Percentiles rank a stretch among this genome's conserved stretches.
phyloP scores from a whole-genome alignment of 2,888 invertebrate genomes.

The Baccha elongata region DNA sequence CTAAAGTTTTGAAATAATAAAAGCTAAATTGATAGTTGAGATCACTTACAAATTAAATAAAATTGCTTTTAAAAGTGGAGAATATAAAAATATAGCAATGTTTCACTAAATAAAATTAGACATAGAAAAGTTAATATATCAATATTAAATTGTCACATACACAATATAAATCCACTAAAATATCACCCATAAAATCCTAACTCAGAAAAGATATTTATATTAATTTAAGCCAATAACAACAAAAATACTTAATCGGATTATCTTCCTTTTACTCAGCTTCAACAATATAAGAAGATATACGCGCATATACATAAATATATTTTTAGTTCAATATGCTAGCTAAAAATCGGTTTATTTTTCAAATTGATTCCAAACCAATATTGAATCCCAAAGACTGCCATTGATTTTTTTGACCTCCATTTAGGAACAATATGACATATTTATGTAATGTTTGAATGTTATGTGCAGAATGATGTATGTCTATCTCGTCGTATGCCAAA shows the following conservation, averaged over 20 bases:
- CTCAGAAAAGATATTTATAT: slow-evolving; percentile 28
- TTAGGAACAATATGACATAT: neutral
- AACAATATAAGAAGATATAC: slow-evolving; percentile 13
- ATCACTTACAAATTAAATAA: no score
- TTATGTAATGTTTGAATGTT: neutral
- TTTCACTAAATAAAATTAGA: no score
- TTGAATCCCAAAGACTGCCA: slow-evolving; percentile 44
- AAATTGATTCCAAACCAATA: slow-evolving; percentile 40
- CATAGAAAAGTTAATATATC: no score
- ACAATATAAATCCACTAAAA: slow-evolving; percentile 35
- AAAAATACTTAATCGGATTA: slow-evolving; percentile 36
- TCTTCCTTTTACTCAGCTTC: neutral
- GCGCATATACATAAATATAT: neutral
- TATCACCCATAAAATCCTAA: slow-evolving; percentile 37
- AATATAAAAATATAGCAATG: no score
- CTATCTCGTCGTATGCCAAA: slow-evolving; percentile 36
- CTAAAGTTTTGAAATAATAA: no score
- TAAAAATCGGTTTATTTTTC: slow-evolving; percentile 5
- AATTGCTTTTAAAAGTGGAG: no score
- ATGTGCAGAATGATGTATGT: slow-evolving; percentile 54
- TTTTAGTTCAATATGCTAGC: slow-evolving; percentile 30
- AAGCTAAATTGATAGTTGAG: no score
- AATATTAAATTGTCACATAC: no score
- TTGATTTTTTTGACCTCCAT: slow-evolving; percentile 54
- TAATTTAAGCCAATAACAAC: slow-evolving; percentile 42